These are phyloP conservation scores for Vollenhovia emeryi DNA, from an alignment of 1,140 invertebrate genomes.

Conservation along the genomic window DNA sequence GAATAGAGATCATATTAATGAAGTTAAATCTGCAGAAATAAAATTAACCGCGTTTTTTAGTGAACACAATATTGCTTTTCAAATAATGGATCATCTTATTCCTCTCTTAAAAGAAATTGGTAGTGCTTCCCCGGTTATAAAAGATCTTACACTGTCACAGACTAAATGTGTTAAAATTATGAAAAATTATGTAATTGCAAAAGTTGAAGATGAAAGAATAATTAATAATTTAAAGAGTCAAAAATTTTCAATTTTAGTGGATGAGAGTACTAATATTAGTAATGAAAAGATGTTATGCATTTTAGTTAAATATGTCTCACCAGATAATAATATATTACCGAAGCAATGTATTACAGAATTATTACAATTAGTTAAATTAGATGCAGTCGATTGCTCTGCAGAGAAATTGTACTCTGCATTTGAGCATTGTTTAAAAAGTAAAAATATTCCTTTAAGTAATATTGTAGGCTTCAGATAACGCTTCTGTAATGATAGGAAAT, in stretches of 20 bases:
- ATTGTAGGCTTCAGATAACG: constrained; percentile 43
- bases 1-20: too few relatives aligned
- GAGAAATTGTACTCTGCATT: background rate
- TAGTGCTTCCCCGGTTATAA: background rate
- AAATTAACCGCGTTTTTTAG: too few relatives aligned
- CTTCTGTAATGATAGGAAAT: constrained; percentile 38
- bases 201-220: background rate
- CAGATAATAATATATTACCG: background rate
- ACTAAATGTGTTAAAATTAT: constrained; percentile 36
- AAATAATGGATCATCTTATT: too few relatives aligned
- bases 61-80: too few relatives aligned
- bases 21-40: too few relatives aligned
- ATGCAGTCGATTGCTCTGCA: background rate
- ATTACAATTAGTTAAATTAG: constrained; percentile 11
- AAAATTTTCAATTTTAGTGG: constrained; percentile 40
- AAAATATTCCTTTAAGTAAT: background rate
- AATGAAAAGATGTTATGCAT: constrained; percentile 7
- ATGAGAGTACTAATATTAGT: background rate
- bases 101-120: background rate
- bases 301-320: constrained; percentile 13
- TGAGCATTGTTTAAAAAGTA: background rate
- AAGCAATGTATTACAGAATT: constrained; percentile 5
- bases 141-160: constrained; percentile 9
- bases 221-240: background rate
- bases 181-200: constrained; percentile 8